phyloP scores from a whole-genome alignment of 1,140 invertebrate species.

The Ephestia elutella region DNA sequence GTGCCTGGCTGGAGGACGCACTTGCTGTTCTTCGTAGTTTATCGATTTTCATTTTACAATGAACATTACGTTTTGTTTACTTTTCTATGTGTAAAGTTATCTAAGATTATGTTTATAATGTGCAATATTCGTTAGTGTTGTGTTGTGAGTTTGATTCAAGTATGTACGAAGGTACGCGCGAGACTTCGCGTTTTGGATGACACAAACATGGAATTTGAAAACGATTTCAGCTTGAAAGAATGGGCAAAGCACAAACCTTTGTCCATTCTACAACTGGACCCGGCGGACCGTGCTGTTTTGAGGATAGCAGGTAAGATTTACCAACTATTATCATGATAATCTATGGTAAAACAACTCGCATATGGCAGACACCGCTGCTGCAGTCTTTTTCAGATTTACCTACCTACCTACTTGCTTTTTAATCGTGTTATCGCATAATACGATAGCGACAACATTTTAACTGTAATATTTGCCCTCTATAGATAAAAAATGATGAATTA shows the following conservation, averaged over 20 bases:
- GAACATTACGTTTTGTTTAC: conserved; percentile 69
- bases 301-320: conserved; percentile 91
- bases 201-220: conserved; percentile 85
- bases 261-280: conserved; percentile 95
- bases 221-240: conserved; percentile 91
- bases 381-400: background rate
- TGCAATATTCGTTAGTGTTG: conserved; percentile 57
- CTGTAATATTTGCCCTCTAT: conserved; percentile 25
- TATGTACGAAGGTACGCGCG: conserved; percentile 67
- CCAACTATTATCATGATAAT: no score
- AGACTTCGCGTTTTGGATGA: conserved; percentile 70
- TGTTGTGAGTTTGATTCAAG: conserved; percentile 64
- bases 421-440: conserved; percentile 36
- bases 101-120: conserved; percentile 43
- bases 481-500: conserved; percentile 2
- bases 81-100: conserved; percentile 54
- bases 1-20: conserved; percentile 37
- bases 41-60: conserved; percentile 72
- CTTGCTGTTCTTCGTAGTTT: conserved; percentile 52
- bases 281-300: conserved; percentile 94
- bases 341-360: background rate
- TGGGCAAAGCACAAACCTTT: conserved; percentile 97
- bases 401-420: conserved; percentile 14
- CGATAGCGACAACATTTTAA: conserved; percentile 31
- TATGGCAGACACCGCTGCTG: background rate